Evolutionary conservation across 2,797 vertebrate genomes (phyloP).

Genomic region (Natrix natrix): DNA sequence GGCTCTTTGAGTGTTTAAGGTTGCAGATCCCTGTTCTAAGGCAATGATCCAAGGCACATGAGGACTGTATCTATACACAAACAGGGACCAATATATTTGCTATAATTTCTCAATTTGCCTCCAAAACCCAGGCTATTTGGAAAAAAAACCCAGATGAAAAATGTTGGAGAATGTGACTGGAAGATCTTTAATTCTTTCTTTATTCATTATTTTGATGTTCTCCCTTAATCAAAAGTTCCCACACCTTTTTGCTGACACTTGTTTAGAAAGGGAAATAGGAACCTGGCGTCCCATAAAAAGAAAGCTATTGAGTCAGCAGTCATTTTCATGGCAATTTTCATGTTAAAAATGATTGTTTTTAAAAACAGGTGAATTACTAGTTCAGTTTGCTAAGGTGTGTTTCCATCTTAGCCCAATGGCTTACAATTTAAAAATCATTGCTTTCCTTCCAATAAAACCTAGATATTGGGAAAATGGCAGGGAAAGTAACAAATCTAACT

Average conservation of each 20-base stretch:
- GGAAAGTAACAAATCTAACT: background rate
- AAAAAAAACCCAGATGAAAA: background rate
- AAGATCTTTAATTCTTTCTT: background rate
- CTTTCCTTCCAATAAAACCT: background rate
- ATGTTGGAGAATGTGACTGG: background rate
- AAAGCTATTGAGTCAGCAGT: background rate
- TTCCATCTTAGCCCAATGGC: background rate
- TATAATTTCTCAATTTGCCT: background rate
- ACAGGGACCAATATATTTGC: background rate
- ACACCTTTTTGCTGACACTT: background rate
- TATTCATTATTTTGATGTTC: background rate
- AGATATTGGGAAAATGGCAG: background rate
- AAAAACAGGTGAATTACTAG: background rate
- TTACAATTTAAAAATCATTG: background rate
- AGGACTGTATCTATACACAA: background rate
- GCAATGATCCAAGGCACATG: background rate
- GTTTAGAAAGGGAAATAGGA: background rate
- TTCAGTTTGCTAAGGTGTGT: background rate
- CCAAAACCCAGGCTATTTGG: background rate
- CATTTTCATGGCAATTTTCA: background rate
- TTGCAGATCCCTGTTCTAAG: too few species aligned
- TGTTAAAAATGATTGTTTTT: background rate
- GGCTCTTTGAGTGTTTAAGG: too few species aligned
- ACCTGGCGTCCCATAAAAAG: background rate
- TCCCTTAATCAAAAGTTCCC: background rate